Conservation (phyloP, 2,797 vertebrate genomes). For the Adelosebastes latens region DNA sequence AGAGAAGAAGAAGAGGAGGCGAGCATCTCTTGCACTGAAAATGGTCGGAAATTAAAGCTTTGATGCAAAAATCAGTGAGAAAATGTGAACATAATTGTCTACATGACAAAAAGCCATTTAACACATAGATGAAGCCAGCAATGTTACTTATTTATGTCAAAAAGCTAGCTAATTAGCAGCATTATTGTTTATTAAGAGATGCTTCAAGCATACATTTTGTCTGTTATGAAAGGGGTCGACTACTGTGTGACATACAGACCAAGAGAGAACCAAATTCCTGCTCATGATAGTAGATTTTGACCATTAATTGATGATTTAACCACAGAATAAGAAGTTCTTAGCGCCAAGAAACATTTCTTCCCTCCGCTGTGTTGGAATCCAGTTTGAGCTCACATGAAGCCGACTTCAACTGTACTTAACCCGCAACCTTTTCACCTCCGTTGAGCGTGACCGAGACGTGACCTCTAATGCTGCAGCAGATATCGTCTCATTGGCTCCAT, state of each 20-base stretch:
- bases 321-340: neutral
- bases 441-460: constrained; percentile 44
- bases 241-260: neutral
- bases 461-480: constrained; percentile 54
- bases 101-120: neutral
- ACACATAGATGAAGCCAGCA: neutral
- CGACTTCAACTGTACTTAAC: constrained; percentile 23
- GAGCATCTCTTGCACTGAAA: neutral
- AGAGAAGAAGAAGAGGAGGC: neutral
- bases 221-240: neutral
- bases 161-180: neutral
- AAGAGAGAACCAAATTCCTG: neutral
- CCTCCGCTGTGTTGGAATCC: neutral
- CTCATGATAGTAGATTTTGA: neutral
- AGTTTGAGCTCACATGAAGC: neutral
- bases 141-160: neutral
- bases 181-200: neutral
- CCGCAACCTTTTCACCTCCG: constrained; percentile 48
- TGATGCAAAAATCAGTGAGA: neutral
- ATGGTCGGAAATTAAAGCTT: neutral
- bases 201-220: neutral
- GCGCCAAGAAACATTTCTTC: neutral
- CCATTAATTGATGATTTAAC: neutral
- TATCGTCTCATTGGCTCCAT: constrained; percentile 56
- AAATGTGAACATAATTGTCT: neutral